Conservation (phyloP, 2,888 invertebrate genomes). For the Lathronympha strigana region DNA sequence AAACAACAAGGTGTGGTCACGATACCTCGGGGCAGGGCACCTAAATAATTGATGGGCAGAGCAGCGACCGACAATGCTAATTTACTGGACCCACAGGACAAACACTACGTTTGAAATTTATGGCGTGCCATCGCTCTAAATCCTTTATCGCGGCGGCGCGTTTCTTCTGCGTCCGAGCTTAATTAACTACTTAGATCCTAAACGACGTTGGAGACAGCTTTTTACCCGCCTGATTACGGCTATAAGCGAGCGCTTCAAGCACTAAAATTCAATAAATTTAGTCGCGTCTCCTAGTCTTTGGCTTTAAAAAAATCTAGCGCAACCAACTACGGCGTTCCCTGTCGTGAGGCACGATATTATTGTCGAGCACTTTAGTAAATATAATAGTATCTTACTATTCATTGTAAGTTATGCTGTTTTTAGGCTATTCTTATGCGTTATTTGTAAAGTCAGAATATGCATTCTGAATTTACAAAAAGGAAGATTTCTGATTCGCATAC, state of each 20-base stretch:
- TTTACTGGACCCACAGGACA: constrained; percentile 61
- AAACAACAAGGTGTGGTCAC: constrained; percentile 40
- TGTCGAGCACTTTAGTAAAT: not conserved
- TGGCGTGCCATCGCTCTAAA: constrained; percentile 61
- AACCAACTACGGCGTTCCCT: not conserved
- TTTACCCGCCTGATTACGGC: constrained; percentile 15
- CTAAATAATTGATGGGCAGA: constrained; percentile 57
- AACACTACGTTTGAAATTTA: constrained; percentile 65
- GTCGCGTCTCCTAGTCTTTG: not conserved
- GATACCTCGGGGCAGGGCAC: constrained; percentile 32
- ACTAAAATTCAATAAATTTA: too few species aligned
- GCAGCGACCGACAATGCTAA: constrained; percentile 62
- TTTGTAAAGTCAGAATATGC: too few species aligned
- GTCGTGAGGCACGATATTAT: not conserved
- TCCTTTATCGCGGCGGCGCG: constrained; percentile 40
- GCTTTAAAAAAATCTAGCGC: not conserved
- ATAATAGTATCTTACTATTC: not conserved
- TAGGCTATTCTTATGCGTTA: not conserved
- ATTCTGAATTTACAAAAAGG: too few species aligned
- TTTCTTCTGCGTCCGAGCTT: constrained; percentile 14
- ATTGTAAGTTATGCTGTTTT: not conserved
- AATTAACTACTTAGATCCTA: constrained; percentile 13
- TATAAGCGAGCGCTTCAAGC: constrained; percentile 12
- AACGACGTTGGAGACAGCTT: constrained; percentile 6
- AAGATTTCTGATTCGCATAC: too few species aligned